These are phyloP conservation scores for Halcyon malimbica DNA, from an alignment of 2,113 vertebrate species.

Conservation along the genomic window DNA sequence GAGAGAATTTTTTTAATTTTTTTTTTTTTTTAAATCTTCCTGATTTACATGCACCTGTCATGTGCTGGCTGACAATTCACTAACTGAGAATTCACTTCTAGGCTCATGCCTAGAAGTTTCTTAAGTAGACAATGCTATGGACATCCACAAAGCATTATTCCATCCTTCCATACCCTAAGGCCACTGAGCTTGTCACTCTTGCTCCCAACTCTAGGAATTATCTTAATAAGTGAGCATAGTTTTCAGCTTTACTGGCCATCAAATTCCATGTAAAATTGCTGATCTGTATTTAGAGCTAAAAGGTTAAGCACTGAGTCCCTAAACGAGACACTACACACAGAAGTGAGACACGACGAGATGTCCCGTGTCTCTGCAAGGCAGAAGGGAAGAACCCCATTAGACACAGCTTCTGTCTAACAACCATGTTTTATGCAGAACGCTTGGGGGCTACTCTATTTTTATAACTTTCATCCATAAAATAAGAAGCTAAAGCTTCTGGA, in stretches of 20 bases:
- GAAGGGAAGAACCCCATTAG: neutral
- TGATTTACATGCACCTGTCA: neutral
- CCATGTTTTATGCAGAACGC: constrained; percentile 1
- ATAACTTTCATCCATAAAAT: constrained; percentile 7
- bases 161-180: neutral
- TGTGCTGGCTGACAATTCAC: neutral
- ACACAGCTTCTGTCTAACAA: constrained; percentile 18
- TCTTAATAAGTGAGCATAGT: neutral
- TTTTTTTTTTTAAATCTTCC: neutral
- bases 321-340: neutral
- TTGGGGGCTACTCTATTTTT: constrained; percentile 36
- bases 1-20: neutral
- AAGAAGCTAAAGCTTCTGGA: constrained; percentile 26
- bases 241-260: neutral
- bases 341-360: neutral
- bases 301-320: neutral
- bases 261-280: neutral
- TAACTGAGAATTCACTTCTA: neutral
- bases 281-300: neutral
- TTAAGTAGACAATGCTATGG: neutral
- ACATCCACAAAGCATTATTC: neutral
- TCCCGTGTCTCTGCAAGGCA: neutral
- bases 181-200: neutral
- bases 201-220: neutral
- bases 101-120: neutral